A percentile compares a stretch with the other conserved stretches of the same genome.
Evolutionary conservation across 2,888 invertebrate genomes (phyloP).

Genomic region (Linnaemya tessellans): DNA sequence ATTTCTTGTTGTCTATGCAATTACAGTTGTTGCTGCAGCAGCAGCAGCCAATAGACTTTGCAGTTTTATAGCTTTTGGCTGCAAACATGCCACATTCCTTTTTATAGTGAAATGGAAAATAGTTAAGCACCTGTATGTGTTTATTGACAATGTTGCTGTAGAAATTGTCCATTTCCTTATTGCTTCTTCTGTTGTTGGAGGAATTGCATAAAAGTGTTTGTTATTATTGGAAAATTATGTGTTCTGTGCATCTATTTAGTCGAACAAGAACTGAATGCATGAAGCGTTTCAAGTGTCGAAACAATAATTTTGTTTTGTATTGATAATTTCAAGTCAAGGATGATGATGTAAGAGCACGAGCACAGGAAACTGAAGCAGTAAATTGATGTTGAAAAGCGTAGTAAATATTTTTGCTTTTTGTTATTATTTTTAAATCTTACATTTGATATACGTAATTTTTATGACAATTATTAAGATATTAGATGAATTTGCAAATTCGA

Average conservation of each 20-base stretch:
- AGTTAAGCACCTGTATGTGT: slow-evolving; percentile 39
- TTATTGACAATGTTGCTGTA: slow-evolving; percentile 1
- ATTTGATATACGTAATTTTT: too few species aligned
- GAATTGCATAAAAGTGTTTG: neutral
- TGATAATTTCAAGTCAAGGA: neutral
- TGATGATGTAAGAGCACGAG: neutral
- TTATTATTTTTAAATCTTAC: too few species aligned
- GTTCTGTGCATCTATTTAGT: neutral
- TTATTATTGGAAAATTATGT: neutral
- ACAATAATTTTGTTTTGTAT: neutral
- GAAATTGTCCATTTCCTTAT: slow-evolving; percentile 37
- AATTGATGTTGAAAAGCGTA: too few species aligned
- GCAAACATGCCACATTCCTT: neutral
- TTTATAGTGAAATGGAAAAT: neutral
- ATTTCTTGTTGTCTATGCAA: slow-evolving; percentile 3
- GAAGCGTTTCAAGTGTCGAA: neutral
- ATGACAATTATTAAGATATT: too few species aligned
- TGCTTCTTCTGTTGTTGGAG: neutral
- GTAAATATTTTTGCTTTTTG: too few species aligned
- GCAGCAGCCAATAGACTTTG: too few species aligned
- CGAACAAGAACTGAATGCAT: neutral
- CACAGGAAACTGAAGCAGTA: too few species aligned
- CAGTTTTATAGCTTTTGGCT: neutral
- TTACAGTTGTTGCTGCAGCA: neutral
- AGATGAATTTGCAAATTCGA: too few species aligned